phyloP scores from a whole-genome alignment of 1,140 invertebrate species.

The Anastrepha ludens region DNA sequence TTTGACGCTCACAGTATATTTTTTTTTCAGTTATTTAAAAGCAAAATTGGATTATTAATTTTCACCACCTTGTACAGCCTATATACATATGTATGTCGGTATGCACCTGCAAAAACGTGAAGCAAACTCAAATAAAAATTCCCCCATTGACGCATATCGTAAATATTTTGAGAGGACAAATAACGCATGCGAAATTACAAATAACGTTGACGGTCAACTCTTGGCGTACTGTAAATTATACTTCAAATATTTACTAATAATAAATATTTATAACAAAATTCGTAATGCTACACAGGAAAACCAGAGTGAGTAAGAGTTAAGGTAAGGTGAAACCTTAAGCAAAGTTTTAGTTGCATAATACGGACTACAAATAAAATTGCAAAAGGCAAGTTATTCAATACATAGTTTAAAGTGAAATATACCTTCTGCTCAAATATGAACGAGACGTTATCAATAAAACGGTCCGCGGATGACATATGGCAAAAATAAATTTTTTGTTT shows the following conservation, averaged over 20 bases:
- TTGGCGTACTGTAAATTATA: background rate
- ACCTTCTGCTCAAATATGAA: too few relatives aligned
- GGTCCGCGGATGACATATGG: too few relatives aligned
- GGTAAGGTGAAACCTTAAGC: background rate
- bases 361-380: background rate
- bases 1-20: too few relatives aligned
- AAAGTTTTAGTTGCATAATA: background rate
- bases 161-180: background rate
- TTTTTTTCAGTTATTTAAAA: too few relatives aligned
- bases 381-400: too few relatives aligned
- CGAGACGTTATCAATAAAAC: too few relatives aligned
- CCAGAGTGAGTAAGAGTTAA: too few relatives aligned
- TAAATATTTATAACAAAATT: background rate
- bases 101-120: background rate
- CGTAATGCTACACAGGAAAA: too few relatives aligned
- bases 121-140: background rate
- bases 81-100: background rate
- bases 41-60: too few relatives aligned
- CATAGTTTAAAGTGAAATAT: too few relatives aligned
- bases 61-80: background rate
- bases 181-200: background rate
- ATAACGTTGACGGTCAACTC: background rate
- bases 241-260: constrained; percentile 5
- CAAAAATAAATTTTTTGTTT: too few relatives aligned
- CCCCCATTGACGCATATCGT: background rate